Evolutionary conservation across 2,797 vertebrate species (phyloP).

Genomic region (Gymnopithys bicolor): DNA sequence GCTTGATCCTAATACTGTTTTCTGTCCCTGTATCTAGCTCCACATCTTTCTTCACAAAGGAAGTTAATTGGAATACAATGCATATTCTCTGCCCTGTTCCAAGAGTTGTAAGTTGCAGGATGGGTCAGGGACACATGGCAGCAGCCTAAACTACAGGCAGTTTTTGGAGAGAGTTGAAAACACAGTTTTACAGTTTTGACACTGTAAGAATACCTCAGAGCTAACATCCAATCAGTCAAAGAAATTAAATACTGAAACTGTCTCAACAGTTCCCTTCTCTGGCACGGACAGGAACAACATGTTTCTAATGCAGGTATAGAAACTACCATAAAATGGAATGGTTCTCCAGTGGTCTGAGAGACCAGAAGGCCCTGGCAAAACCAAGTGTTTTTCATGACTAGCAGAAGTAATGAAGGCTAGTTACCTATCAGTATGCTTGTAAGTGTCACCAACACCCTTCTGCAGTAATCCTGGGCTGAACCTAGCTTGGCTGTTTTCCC

Average conservation of each 20-base stretch:
- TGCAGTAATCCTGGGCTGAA: neutral
- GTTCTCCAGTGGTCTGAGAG: neutral
- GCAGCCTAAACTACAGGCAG: neutral
- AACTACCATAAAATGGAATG: neutral
- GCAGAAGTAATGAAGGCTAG: neutral
- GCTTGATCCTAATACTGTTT: neutral
- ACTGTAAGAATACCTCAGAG: conserved; percentile 1
- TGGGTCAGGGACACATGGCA: neutral
- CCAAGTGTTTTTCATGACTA: neutral
- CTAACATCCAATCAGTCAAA: neutral
- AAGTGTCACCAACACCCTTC: neutral
- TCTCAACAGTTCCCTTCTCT: conserved; percentile 11
- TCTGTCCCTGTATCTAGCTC: neutral
- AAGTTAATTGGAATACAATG: neutral
- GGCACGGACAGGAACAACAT: neutral
- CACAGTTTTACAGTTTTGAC: neutral
- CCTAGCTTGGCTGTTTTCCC: neutral
- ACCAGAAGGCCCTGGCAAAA: neutral
- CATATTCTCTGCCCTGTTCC: neutral
- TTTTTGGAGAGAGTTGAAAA: conserved; percentile 18
- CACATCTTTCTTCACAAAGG: neutral
- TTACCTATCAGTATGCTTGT: neutral
- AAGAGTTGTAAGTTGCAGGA: neutral
- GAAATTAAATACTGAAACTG: neutral
- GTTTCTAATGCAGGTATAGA: conserved; percentile 10